Conservation (phyloP, 2,797 vertebrate genomes). For the Parauchenoglanis punctatus region DNA sequence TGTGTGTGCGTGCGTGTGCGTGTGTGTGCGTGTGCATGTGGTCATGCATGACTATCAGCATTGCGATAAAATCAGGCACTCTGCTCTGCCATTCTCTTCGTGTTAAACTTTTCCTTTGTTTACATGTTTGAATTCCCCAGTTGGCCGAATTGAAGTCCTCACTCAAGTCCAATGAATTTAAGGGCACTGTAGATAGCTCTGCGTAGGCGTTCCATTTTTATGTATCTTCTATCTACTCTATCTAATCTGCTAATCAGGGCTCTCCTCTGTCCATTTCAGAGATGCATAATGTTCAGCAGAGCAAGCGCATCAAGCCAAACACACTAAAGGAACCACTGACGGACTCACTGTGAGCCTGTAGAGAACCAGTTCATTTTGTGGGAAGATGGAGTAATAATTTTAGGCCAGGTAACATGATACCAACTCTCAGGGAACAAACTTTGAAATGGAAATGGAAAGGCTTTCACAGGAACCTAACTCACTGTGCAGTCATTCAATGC, state of each 20-base stretch:
- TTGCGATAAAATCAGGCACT: conserved; percentile 58
- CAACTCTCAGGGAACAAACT: conserved; percentile 60
- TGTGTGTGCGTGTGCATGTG: conserved; percentile 36
- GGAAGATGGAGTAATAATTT: conserved; percentile 67
- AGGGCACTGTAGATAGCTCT: conserved; percentile 28
- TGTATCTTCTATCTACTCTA: conserved; percentile 1
- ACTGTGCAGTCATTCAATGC: conserved; percentile 46
- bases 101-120: conserved; percentile 62
- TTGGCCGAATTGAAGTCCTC: conserved; percentile 23
- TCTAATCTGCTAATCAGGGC: conserved; percentile 41
- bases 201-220: conserved; percentile 2
- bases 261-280: conserved; percentile 41
- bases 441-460: conserved; percentile 53
- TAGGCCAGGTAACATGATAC: conserved; percentile 58
- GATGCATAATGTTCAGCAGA: conserved; percentile 38
- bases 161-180: conserved; percentile 5
- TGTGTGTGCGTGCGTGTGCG: conserved; percentile 43
- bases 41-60: conserved; percentile 53
- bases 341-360: conserved; percentile 60
- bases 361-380: conserved; percentile 60
- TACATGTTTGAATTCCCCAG: conserved; percentile 50
- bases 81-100: conserved; percentile 50
- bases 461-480: conserved; percentile 55
- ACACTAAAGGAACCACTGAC: conserved; percentile 53
- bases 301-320: conserved; percentile 58